Evolutionary conservation across 1,140 invertebrate genomes (phyloP), one percentile per base, ranked within the genome.

Genomic region (Drosophila insularis): DNA sequence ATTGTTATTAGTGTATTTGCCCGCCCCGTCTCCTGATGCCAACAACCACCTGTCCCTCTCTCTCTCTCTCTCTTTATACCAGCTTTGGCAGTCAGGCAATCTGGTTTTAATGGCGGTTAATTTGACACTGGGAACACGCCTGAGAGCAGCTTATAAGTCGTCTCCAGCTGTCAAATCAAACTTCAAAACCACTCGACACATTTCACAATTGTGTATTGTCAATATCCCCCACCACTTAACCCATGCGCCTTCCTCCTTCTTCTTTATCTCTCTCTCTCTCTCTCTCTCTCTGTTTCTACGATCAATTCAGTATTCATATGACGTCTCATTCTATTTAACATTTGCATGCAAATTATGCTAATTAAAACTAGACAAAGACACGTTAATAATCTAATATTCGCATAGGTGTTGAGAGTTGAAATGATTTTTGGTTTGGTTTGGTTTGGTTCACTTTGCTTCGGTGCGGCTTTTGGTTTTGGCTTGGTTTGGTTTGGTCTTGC

Each of bases 341-440:
- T 87, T 86, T 82, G 79, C 79, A 78, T 76, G 81, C 75, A 82
- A 86, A 86, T 87, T 86, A 86, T 86, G 81, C 71, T 87, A 86
- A 86, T 86, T 87, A 86, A 87, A 82, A 86, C 71, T 79, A 81
- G 64, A 87, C 82, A 87, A 86, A 81, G 74, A 86, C 79, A 86
- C 74, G 79, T 86, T 86, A 85, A 81, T 72, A 87, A 71, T 72
- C 61, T 37, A 27, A 35, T 27, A 65, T 78, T 78, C 63, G 63
- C 81, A 77, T 77, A 86, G 78, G 81, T 85, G 78, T 85, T 80
- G 82, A 59, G 73, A 69, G 40, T 70, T 65, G 55, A 37, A 46
- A 50, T 50, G 43, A 21, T 59, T 32, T 63, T 75, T 39, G 40
- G 35, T 61, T 76, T 17, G 40, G 19, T 5, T 68, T 35, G 69